Evolutionary conservation across 2,888 invertebrate species (phyloP), one percentile per base, ranked within the genome.

Genomic region (Teleogryllus oceanicus): DNA sequence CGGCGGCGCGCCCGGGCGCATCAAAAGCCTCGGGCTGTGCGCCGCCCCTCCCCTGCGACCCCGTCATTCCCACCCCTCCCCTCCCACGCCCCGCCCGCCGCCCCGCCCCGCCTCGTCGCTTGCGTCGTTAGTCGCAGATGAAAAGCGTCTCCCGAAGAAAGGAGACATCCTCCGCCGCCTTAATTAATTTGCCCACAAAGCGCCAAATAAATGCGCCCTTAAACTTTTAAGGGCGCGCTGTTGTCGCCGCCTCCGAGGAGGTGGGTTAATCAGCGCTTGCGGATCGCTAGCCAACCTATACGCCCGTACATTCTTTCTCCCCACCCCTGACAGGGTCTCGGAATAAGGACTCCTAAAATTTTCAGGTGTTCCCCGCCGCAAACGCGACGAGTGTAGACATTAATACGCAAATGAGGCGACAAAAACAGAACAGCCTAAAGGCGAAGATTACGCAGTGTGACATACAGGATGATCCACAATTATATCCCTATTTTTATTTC

Each of bases 81-180:
- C 12, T 0, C 62, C 62, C n/a, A 8, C 62, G 13, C 62, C 62
- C n/a, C 0, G n/a, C 8, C 62, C n/a, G 62, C 62, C 4, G n/a
- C 62, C 16, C 62, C 4, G n/a, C 62, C 16, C 62, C 62, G 62
- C n/a, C 10, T 62, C 62, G 62, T 62, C n/a, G n/a, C n/a, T n/a
- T n/a, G 62, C n/a, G 13, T 62, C 62, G 62, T 62, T 62, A 62
- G 62, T 18, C 16, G 62, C 62, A 13, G 62, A 62, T 62, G 62
- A 62, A 62, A 62, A n/a, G 62, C 62, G 62, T 18, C 62, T 18
- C 62, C 62, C 62, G 13, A 18, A n/a, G 62, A 62, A 62, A 62
- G 62, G n/a, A 62, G 62, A 62, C 62, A 62, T 62, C 62, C 62
- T 18, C 62, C 62, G 62, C n/a, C 62, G 62, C 62, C 62, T 62